phyloP scores from a whole-genome alignment of 30 jellyfish, hydroid and myxozoan species.

The Cassiopea xamachana region DNA sequence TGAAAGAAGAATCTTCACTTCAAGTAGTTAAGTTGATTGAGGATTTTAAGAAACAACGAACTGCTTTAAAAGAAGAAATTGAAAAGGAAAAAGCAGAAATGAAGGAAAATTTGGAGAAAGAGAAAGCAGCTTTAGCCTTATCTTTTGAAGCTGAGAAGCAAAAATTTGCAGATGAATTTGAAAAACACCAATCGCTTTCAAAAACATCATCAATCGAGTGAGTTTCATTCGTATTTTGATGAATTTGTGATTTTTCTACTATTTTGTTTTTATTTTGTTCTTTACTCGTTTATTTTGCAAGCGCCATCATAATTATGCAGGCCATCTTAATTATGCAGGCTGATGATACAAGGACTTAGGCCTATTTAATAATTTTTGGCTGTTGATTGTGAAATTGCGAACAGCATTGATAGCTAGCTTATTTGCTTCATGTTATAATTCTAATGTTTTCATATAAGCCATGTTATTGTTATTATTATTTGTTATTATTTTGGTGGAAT shows the following conservation, averaged over 20 bases:
- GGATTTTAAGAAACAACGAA: slow-evolving; percentile 41
- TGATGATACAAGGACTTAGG: too few relatives aligned
- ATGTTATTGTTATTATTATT: too few relatives aligned
- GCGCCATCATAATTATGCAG: neutral
- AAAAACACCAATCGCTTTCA: slow-evolving; percentile 53
- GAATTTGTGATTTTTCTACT: neutral
- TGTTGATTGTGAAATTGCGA: too few relatives aligned
- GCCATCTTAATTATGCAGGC: too few relatives aligned
- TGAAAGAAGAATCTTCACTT: slow-evolving; percentile 9
- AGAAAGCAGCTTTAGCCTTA: slow-evolving; percentile 38
- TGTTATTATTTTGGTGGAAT: neutral
- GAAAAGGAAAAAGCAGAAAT: slow-evolving; percentile 74
- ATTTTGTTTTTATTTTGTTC: neutral
- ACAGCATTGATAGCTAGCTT: too few relatives aligned
- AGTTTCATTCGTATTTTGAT: neutral
- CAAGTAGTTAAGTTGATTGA: slow-evolving; percentile 46
- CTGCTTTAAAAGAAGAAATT: slow-evolving; percentile 15
- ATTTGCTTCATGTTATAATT: too few relatives aligned
- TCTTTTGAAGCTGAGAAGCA: slow-evolving; percentile 77
- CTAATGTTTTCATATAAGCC: too few relatives aligned
- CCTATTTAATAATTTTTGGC: too few relatives aligned
- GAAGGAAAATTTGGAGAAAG: slow-evolving; percentile 68
- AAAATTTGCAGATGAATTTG: slow-evolving; percentile 37
- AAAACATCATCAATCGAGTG: slow-evolving; percentile 61
- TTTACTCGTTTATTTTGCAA: neutral